These are phyloP conservation scores for Himalopsyche japonica DNA, from an alignment of 2,888 invertebrate species.

Conservation along the genomic window DNA sequence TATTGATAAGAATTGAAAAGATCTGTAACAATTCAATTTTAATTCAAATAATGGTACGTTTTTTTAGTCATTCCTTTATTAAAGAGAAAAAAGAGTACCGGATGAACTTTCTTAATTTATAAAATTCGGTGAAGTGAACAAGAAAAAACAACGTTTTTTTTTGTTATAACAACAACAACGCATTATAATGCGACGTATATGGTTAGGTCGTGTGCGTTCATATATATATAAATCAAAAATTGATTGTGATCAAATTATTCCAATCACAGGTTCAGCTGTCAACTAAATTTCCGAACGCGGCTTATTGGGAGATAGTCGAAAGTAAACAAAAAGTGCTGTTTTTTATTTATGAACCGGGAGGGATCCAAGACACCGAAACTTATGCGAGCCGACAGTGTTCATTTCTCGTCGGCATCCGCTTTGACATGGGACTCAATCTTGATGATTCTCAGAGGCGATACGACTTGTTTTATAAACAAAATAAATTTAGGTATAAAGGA, in stretches of 20 bases:
- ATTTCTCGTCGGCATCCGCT: conserved; percentile 15
- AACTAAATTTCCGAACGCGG: not conserved
- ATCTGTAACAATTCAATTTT: too few relatives aligned
- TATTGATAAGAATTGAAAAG: too few relatives aligned
- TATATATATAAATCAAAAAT: not conserved
- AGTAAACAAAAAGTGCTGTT: not conserved
- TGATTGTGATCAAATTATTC: not conserved
- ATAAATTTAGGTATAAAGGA: conserved; percentile 27
- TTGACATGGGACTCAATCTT: conserved; percentile 5
- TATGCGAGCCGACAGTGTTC: conserved; percentile 33
- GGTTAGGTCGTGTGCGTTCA: too few relatives aligned
- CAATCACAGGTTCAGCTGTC: not conserved
- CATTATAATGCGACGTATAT: too few relatives aligned
- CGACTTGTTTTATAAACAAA: conserved; percentile 28
- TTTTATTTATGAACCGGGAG: conserved; percentile 16
- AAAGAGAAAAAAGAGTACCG: not conserved
- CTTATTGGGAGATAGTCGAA: conserved; percentile 7
- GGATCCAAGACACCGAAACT: conserved; percentile 18
- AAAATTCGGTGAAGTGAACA: too few relatives aligned
- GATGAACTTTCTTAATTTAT: not conserved
- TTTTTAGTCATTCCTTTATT: too few relatives aligned
- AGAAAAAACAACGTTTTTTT: too few relatives aligned
- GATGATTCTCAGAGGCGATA: conserved; percentile 23
- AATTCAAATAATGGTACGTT: too few relatives aligned
- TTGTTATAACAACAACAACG: too few relatives aligned